These are phyloP conservation scores for Suricata suricatta DNA, from an alignment of 2,113 vertebrate genomes.

Conservation along the genomic window DNA sequence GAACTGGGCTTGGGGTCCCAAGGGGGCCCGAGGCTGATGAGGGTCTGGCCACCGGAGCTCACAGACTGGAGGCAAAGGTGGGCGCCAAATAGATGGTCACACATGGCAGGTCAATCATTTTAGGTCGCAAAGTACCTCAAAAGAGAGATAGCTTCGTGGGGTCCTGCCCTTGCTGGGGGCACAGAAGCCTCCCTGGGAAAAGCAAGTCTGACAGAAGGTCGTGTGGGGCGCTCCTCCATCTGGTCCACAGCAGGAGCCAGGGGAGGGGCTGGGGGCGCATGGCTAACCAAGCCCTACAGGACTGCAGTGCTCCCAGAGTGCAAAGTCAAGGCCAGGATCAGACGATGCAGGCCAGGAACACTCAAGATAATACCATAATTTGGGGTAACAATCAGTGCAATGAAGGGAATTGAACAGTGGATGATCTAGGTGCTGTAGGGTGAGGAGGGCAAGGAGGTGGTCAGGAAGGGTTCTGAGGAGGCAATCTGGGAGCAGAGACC, in stretches of 20 bases:
- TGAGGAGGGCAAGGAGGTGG: rapidly evolving
- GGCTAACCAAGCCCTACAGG: neutral
- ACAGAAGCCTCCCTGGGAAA: neutral
- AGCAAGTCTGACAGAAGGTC: neutral
- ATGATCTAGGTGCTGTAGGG: neutral
- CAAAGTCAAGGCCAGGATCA: rapidly evolving
- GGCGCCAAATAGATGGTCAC: neutral
- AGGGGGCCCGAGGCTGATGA: rapidly evolving
- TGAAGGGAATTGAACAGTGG: neutral
- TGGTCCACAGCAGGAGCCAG: neutral
- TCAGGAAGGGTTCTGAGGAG: neutral
- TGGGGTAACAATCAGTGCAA: too few species aligned
- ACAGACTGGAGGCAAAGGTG: neutral
- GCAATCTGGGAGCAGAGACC: rapidly evolving
- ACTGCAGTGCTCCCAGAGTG: neutral
- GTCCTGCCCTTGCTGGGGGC: too few species aligned
- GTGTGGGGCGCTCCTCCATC: rapidly evolving
- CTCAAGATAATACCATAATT: neutral
- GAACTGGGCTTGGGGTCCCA: rapidly evolving
- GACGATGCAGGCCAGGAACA: neutral
- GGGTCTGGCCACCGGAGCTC: neutral
- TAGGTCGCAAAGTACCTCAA: neutral
- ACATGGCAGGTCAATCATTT: too few species aligned
- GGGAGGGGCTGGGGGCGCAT: neutral
- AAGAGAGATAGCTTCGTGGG: neutral